These are phyloP conservation scores for Hemicrepidius hirtus DNA, from an alignment of 2,888 invertebrate genomes.

Conservation along the genomic window DNA sequence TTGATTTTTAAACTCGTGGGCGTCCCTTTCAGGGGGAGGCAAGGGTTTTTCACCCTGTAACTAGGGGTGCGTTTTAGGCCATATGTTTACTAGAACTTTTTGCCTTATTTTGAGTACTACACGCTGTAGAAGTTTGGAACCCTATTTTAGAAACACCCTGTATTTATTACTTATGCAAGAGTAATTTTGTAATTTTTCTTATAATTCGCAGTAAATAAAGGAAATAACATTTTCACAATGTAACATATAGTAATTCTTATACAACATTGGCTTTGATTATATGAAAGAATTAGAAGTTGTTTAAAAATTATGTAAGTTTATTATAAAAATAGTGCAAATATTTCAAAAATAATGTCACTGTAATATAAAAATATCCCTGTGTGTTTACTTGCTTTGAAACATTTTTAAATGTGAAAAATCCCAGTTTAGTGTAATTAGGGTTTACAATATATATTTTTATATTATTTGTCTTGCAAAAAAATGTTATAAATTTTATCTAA, in stretches of 20 bases:
- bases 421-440: constrained; percentile 18
- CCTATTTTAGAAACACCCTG: too few relatives aligned
- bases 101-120: too few relatives aligned
- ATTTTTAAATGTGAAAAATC: constrained; percentile 10
- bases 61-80: too few relatives aligned
- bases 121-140: too few relatives aligned
- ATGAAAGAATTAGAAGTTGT: constrained; percentile 20
- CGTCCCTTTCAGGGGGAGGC: too few relatives aligned
- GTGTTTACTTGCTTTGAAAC: constrained; percentile 11
- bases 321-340: constrained; percentile 25
- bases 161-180: constrained; percentile 6
- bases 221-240: neutral
- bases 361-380: neutral
- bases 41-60: too few relatives aligned
- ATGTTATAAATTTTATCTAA: constrained; percentile 8
- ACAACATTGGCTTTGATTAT: constrained; percentile 5
- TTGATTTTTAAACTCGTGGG: too few relatives aligned
- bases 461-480: constrained; percentile 24
- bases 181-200: neutral
- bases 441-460: constrained; percentile 31
- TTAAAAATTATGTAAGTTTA: constrained; percentile 27
- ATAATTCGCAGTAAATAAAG: neutral
- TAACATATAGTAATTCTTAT: constrained; percentile 13
- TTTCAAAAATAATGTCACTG: constrained; percentile 2
- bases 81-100: too few relatives aligned